Evolutionary conservation across 2,113 vertebrate species (phyloP).

Genomic region (Cebus imitator): DNA sequence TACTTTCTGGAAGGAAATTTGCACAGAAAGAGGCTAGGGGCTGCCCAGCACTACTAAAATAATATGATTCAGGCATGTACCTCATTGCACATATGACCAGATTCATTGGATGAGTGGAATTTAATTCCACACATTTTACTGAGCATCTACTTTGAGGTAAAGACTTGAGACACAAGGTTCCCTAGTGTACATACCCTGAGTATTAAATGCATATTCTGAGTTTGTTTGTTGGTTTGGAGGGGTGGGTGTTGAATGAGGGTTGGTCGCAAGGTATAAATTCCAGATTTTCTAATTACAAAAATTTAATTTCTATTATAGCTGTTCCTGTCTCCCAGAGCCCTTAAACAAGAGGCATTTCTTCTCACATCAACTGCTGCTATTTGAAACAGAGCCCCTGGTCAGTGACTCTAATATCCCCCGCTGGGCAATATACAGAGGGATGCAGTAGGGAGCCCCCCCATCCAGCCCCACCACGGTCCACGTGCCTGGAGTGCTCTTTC

Average conservation of each 20-base stretch:
- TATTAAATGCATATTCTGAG: neutral
- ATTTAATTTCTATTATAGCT: neutral
- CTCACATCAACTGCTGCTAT: neutral
- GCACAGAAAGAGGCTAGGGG: neutral
- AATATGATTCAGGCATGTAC: too few species aligned
- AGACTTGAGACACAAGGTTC: rapidly evolving
- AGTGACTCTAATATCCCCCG: rapidly evolving
- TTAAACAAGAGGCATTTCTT: neutral
- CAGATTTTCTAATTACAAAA: neutral
- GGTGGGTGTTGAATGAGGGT: neutral
- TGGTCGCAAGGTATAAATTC: neutral
- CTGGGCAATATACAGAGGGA: neutral
- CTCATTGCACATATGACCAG: rapidly evolving
- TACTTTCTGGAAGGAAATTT: neutral
- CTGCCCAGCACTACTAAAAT: neutral
- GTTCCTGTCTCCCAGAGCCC: neutral
- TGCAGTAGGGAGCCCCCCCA: rapidly evolving
- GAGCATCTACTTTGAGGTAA: neutral
- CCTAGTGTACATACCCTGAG: neutral
- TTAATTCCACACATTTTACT: neutral
- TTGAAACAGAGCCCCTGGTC: neutral
- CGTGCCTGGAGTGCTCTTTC: rapidly evolving
- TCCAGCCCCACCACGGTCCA: neutral
- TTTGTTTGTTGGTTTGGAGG: neutral
- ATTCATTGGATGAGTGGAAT: neutral